These are phyloP conservation scores for Yponomeuta sedellus DNA, from an alignment of 2,888 invertebrate species.

Conservation along the genomic window DNA sequence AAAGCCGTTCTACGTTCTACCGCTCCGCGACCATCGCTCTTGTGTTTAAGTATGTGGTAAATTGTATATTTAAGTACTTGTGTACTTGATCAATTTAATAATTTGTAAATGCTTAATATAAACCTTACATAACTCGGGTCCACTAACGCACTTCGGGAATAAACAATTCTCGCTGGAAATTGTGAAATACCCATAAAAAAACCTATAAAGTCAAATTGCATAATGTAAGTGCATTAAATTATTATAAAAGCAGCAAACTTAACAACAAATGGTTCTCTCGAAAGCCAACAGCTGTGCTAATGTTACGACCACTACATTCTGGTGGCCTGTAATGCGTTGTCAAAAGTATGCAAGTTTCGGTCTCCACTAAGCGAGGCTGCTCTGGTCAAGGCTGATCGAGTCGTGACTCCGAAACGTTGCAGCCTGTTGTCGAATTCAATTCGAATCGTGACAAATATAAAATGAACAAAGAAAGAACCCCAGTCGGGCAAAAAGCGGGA, in stretches of 20 bases:
- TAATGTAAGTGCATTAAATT: constrained; percentile 1
- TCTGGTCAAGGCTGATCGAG: constrained; percentile 36
- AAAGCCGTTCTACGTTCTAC: too few species aligned
- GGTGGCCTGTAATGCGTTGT: background rate
- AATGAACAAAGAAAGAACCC: background rate
- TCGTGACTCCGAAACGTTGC: constrained; percentile 15
- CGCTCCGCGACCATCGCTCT: too few species aligned
- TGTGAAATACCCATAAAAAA: background rate
- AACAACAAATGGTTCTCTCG: constrained; percentile 8
- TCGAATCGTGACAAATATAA: constrained; percentile 10
- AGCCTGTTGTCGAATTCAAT: constrained; percentile 9
- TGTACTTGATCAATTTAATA: too few species aligned
- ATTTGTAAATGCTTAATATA: too few species aligned
- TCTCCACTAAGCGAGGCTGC: background rate
- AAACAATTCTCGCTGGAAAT: background rate
- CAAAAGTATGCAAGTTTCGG: background rate
- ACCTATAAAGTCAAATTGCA: background rate
- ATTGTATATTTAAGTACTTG: too few species aligned
- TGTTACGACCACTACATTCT: constrained; percentile 18
- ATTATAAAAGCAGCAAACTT: background rate
- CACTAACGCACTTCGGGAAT: too few species aligned
- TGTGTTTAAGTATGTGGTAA: too few species aligned
- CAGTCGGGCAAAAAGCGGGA: background rate
- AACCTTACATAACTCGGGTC: too few species aligned
- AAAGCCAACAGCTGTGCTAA: constrained; percentile 48